Conservation (phyloP, 2,797 vertebrate species). For the Iguana delicatissima region DNA sequence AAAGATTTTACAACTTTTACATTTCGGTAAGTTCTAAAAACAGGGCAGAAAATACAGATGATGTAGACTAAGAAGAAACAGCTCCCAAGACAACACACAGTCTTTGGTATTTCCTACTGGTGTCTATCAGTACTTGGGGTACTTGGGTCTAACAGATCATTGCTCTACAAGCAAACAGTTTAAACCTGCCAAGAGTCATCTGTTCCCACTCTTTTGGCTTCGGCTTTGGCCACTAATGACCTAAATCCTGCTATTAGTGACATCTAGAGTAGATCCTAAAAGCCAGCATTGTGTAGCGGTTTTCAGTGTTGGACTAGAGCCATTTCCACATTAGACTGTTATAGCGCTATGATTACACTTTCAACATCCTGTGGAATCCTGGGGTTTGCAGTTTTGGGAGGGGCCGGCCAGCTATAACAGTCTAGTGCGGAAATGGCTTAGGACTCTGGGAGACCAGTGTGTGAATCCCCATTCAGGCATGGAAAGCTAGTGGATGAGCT, state of each 20-base stretch:
- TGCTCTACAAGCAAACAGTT: neutral
- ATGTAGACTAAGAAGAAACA: neutral
- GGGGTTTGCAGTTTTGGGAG: too few relatives aligned
- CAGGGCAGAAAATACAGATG: constrained; percentile 18
- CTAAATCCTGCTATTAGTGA: neutral
- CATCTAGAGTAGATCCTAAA: neutral
- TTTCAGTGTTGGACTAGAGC: too few relatives aligned
- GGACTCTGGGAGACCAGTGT: too few relatives aligned
- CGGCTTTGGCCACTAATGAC: neutral
- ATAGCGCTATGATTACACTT: too few relatives aligned
- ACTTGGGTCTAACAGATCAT: neutral
- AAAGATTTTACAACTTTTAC: constrained; percentile 47
- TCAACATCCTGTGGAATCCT: too few relatives aligned
- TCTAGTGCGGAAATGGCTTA: too few relatives aligned
- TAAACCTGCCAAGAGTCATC: neutral
- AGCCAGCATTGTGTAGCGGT: too few relatives aligned
- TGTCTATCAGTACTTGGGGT: constrained; percentile 37
- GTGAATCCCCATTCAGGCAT: too few relatives aligned
- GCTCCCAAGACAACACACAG: constrained; percentile 62
- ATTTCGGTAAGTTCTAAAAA: constrained; percentile 29
- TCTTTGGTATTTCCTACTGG: constrained; percentile 76
- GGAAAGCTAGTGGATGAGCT: too few relatives aligned
- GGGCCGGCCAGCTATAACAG: too few relatives aligned
- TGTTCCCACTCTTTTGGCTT: neutral
- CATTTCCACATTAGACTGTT: too few relatives aligned